These are phyloP conservation scores for Tetheella fluctuosa DNA, from an alignment of 2,888 invertebrate genomes.

Conservation along the genomic window DNA sequence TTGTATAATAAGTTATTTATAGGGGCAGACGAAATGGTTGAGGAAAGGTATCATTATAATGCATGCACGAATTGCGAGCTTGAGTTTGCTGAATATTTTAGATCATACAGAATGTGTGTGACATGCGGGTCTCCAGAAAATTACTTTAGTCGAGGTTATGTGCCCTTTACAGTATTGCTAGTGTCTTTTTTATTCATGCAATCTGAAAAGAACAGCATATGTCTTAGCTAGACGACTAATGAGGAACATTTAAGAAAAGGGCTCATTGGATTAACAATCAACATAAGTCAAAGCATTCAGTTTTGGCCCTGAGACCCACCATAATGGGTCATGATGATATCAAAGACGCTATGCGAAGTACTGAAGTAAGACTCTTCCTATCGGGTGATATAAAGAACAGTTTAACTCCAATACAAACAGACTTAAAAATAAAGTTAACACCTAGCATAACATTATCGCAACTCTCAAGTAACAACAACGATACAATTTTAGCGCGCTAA, in stretches of 20 bases:
- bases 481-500: neutral
- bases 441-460: neutral
- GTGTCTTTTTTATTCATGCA: neutral
- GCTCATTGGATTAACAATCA: too few relatives aligned
- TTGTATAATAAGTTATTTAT: constrained; percentile 1
- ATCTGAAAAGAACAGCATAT: neutral
- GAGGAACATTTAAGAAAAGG: too few relatives aligned
- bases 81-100: neutral
- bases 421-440: too few relatives aligned
- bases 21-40: neutral
- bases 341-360: too few relatives aligned
- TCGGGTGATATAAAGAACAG: too few relatives aligned
- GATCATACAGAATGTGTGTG: neutral
- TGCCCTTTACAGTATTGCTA: too few relatives aligned
- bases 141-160: neutral
- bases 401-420: too few relatives aligned
- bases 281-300: too few relatives aligned
- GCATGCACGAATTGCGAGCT: neutral
- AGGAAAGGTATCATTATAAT: neutral
- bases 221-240: too few relatives aligned
- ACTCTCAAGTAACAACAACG: neutral
- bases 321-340: too few relatives aligned
- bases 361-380: too few relatives aligned
- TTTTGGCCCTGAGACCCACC: too few relatives aligned
- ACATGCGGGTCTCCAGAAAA: neutral